Conservation (phyloP, 2,888 invertebrate species). For the Euzophera pinguis region DNA sequence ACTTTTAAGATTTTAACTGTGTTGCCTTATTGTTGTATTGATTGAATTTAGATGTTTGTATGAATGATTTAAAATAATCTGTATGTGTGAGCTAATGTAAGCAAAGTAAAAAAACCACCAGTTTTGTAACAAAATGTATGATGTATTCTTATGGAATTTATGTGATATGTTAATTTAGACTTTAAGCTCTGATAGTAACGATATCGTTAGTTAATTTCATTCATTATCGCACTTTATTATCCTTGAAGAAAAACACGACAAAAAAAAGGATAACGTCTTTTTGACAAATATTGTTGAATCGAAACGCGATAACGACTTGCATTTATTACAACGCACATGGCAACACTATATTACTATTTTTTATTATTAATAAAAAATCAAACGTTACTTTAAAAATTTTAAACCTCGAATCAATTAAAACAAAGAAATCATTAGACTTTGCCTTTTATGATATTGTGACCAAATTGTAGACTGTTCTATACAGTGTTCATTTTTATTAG, state of each 20-base stretch:
- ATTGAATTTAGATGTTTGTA: no score
- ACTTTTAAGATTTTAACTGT: no score
- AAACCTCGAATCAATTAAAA: neutral
- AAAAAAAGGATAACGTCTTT: no score
- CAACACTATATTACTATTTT: neutral
- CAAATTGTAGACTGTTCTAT: constrained; percentile 20
- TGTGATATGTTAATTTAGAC: constrained; percentile 22
- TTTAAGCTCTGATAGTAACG: neutral
- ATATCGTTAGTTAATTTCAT: neutral
- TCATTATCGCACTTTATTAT: no score
- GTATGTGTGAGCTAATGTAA: no score
- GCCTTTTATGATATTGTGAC: constrained; percentile 25
- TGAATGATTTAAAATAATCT: no score
- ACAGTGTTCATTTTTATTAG: constrained; percentile 48
- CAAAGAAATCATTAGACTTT: neutral
- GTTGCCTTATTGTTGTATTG: no score
- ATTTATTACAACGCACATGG: no score
- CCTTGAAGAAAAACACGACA: no score
- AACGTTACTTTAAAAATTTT: neutral
- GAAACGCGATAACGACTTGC: no score
- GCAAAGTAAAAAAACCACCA: no score
- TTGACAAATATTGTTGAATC: no score
- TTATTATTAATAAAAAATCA: neutral
- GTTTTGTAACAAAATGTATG: neutral
- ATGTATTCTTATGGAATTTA: constrained; percentile 14